Base-by-base conservation (phyloP, 2,888 invertebrate genomes). In the Acleris sparsana region DNA sequence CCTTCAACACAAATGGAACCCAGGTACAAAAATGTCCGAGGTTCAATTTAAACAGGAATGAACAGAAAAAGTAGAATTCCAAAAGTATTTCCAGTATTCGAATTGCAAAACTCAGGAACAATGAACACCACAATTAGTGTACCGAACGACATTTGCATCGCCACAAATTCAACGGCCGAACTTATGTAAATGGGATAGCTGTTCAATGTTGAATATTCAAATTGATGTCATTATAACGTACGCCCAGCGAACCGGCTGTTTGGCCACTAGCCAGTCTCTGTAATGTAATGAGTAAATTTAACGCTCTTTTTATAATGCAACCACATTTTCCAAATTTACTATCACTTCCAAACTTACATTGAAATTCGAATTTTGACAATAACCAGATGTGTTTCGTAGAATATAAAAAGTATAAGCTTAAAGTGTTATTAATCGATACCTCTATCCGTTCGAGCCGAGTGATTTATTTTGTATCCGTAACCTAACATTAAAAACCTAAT, bases 141-240 rank as follows among this genome's bases (percentile, higher is more conserved):
- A 84, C 83, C 81, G 79, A 80, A 79, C 80, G 81, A 82, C 87
- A 88, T 91, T 90, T 88, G 87, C 87, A 88, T 83, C 80, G 85
- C 84, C 79, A 89, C 89, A 86, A 89, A 90, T 89, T 88, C 88
- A 90, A 90, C 90, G 87, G 90, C 83, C 89, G 85, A 89, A 90
- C 91, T 90, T 90, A 92, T 92, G 92, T 89, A 87, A 92, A 92
- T 92, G 85, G 81, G 84, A 86, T 89, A 82, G 88, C 87, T 84
- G 90, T 88, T 90, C 90, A 80, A 91, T 90, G 92, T 89, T 91
- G 91, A 92, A 92, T 92, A 92, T 92, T 92, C 91, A 92, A 92
- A 92, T 90, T 91, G 89, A 92, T 92, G 92, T 92, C 92, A 92
- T 92, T 92, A 92, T 92, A 92, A 91, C 90, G 88, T 90, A 89